Evolutionary conservation across 1,140 invertebrate genomes (phyloP).

Genomic region (Pteromalus puparum): DNA sequence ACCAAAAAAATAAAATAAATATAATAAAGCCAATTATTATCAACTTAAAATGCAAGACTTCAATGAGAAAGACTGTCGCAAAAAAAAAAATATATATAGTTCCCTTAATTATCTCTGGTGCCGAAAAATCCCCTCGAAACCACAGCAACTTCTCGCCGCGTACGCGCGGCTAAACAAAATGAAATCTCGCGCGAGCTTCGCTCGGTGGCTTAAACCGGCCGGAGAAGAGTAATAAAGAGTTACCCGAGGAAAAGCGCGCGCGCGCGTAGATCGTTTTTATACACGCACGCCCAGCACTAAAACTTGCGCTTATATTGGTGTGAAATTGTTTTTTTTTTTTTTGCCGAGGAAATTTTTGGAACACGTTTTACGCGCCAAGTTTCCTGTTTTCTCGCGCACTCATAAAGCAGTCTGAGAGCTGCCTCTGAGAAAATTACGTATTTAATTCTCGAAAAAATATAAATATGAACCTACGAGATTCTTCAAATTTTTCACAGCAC

Average conservation of each 20-base stretch:
- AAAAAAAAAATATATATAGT: background rate
- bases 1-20: too few relatives aligned
- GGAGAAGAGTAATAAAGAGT: slow-evolving; percentile 1
- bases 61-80: too few relatives aligned
- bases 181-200: background rate
- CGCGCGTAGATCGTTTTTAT: background rate
- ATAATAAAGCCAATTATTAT: too few relatives aligned
- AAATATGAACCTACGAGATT: background rate
- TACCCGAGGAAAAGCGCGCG: background rate
- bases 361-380: too few relatives aligned
- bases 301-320: background rate
- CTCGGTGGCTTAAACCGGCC: background rate
- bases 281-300: background rate
- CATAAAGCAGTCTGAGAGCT: too few relatives aligned
- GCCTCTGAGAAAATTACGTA: background rate
- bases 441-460: background rate
- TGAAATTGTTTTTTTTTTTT: too few relatives aligned
- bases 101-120: background rate
- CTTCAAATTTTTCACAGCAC: background rate
- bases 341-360: too few relatives aligned
- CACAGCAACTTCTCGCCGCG: background rate
- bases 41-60: too few relatives aligned
- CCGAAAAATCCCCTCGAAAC: slow-evolving; percentile 9
- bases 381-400: too few relatives aligned
- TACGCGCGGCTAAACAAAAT: background rate